Evolutionary conservation across 2,113 vertebrate genomes (phyloP).

Genomic region (Neoarius graeffei): DNA sequence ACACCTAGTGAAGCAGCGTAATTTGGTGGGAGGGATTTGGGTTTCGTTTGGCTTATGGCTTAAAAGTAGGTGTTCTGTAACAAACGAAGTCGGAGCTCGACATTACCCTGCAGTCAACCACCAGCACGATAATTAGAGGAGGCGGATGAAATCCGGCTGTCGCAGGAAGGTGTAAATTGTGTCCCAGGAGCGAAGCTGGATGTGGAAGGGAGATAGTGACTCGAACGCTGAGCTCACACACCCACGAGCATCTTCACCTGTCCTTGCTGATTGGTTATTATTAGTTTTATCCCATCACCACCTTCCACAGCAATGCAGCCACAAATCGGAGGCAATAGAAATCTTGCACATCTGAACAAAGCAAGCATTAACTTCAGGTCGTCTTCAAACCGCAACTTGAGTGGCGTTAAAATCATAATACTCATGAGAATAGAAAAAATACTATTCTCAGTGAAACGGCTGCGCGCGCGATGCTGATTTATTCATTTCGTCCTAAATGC

Average conservation of each 20-base stretch:
- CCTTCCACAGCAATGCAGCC: not conserved
- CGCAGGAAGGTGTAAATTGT: constrained; percentile 8
- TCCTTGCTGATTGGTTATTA: constrained; percentile 1
- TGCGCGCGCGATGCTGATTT: not conserved
- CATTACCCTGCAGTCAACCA: not conserved
- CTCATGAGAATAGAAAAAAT: too few species aligned
- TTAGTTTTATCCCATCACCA: not conserved
- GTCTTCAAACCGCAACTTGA: not conserved
- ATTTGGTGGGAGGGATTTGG: not conserved
- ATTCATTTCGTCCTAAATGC: not conserved
- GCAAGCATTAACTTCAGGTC: not conserved
- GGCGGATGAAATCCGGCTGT: not conserved
- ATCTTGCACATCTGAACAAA: not conserved
- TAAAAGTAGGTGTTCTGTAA: not conserved
- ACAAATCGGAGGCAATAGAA: not conserved
- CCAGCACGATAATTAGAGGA: not conserved
- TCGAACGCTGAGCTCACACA: not conserved
- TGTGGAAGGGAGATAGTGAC: not conserved
- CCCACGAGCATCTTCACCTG: not conserved
- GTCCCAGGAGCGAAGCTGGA: not conserved
- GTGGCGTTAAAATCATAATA: not conserved
- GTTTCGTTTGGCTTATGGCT: not conserved
- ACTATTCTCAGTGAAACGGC: not conserved
- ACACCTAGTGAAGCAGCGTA: not conserved
- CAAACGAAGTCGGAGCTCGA: not conserved